phyloP scores from a whole-genome alignment of 2,113 vertebrate species.

The Myotis brandtii region DNA sequence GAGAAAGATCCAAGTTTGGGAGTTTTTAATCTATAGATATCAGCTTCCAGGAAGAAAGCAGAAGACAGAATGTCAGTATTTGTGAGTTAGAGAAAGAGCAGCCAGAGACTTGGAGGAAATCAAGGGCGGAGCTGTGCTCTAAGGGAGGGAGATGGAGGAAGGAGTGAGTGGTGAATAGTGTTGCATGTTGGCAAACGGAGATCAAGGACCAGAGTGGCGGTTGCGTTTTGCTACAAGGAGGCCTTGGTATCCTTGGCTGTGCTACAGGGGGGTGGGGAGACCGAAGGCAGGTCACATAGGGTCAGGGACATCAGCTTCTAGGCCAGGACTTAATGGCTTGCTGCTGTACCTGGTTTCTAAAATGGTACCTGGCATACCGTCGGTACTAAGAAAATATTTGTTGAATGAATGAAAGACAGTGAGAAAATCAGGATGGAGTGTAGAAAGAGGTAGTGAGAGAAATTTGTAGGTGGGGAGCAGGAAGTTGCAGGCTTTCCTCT shows the following conservation, averaged over 20 bases:
- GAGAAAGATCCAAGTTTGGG: not conserved
- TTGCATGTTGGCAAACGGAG: not conserved
- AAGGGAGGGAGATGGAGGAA: not conserved
- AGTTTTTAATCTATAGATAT: not conserved
- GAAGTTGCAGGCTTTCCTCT: conserved; percentile 59
- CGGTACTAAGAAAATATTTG: not conserved
- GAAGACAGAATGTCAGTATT: not conserved
- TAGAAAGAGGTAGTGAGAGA: conserved; percentile 34
- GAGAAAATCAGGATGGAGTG: not conserved
- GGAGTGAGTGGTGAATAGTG: not conserved
- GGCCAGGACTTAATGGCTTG: not conserved
- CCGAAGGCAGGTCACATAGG: not conserved
- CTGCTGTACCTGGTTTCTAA: not conserved
- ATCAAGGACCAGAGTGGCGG: not conserved
- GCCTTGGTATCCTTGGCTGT: not conserved
- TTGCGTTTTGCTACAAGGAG: not conserved
- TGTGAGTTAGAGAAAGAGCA: not conserved
- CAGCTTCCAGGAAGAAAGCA: not conserved
- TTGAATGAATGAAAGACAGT: not conserved
- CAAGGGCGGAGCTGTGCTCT: not conserved
- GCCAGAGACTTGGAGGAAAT: not conserved
- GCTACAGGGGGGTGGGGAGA: not conserved
- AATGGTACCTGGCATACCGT: not conserved
- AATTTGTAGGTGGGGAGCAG: conserved; percentile 36
- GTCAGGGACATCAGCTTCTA: not conserved